Base-by-base conservation (phyloP, 2,797 vertebrate genomes). In the Valencia hispanica region DNA sequence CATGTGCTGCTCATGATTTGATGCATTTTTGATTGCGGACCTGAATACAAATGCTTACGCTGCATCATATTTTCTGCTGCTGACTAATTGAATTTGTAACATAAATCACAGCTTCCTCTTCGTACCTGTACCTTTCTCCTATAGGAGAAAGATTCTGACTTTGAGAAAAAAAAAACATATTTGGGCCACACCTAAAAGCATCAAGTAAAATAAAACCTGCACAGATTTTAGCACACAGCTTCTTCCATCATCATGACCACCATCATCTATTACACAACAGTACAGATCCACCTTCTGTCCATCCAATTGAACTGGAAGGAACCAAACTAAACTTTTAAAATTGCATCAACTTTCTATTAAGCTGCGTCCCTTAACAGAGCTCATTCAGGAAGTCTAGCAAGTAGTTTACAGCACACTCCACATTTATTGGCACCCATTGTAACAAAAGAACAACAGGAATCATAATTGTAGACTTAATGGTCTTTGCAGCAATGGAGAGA, bases 1-100 rank as follows among this genome's bases (percentile, higher is more conserved):
- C 86, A 39, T 39, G 53, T 55, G 32, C 18, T 20, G 61, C 61
- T 65, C 10, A 22, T 22, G 61, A 65, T 65, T 65, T 72, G 57
- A 73, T 34, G 76, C 74, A 39, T 78, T 81, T 88, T 76, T 39
- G 57, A 65, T 39, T 36, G 36, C 22, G 22, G 34, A 39, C 61
- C 9, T 61, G 59, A 32, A 61, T 17, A 61, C 30, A 18, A 34
- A 34, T 34, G 30, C 32, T 61, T 61, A 34, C 7, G 6, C 17
- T 61, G 59, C 59, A 32, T 10, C 17, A 22, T 4, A 18, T 32
- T 57, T 57, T 61, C 18, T 34, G 17, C 59, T 61, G 32, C 59
- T 61, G 59, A 34, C 6, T 7, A 32, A 2, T 30, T 61, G 59
- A 34, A 18, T 34, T 34, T 61, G 34, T 39, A 4, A 36, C 61